Base-by-base conservation (phyloP, 1,140 invertebrate genomes). In the Maconellicoccus hirsutus region DNA sequence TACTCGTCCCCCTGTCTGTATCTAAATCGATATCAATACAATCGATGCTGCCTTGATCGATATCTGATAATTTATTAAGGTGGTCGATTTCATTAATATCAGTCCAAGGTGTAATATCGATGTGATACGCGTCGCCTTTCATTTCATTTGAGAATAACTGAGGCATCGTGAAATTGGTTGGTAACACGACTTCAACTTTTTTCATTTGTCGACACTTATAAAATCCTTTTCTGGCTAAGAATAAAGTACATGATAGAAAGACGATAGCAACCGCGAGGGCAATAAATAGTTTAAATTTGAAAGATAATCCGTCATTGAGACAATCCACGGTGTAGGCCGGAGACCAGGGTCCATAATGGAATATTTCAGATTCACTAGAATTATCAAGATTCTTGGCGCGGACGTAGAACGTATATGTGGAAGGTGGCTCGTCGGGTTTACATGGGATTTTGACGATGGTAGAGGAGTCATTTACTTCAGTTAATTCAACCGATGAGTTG, bases 151-250 rank as follows among this genome's bases (percentile, higher is more conserved):
- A 16, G n/a, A 52, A 52, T 14, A 52, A 8, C 10, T 52, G 61
- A 3, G 61, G 22, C 16, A 66, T 16, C 10, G 61, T 25, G 25
- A 66, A 66, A 4, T 66, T 66, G 22, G 25, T 16, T 12, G 61
- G 61, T 66, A 66, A 25, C 1, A 14, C 25, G 21, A 66, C 61
- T 26, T 66, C 22, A 8, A 66, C 61, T 25, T 12, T 8, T 66
- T 66, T 66, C 22, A 66, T 66, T 23, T 66, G 61, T 25, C 25
- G 21, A 22, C 61, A 66, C 61, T 66, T 66, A 16, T 66, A 66
- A 16, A 66, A 25, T 25, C 61, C 25, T 26, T 66, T 66, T 25
- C 21, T 23, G 8, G 14, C 61, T 23, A 23, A 2, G 22, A 25
- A 25, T 2, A 4, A 16, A 66, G 25, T 10, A 66, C 21, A 12